Evolutionary conservation across 35 echinoderm and acorn worm species (phyloP).

Genomic region (Stichopus chloronotus): DNA sequence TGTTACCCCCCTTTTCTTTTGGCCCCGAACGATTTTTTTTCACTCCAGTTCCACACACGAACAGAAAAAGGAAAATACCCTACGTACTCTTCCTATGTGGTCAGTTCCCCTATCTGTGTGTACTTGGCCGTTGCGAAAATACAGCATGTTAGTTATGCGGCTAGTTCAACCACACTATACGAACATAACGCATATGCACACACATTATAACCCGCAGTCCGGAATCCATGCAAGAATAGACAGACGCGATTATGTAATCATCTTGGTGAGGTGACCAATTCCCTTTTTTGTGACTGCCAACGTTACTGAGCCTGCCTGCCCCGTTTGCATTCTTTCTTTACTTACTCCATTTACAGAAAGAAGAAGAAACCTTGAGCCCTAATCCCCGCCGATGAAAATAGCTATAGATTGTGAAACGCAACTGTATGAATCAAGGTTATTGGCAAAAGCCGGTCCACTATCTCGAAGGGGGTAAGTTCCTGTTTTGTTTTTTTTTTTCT

Average conservation of each 20-base stretch:
- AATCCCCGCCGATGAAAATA: slow-evolving; percentile 56
- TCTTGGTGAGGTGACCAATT: background rate
- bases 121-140: slow-evolving; percentile 37
- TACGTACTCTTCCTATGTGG: background rate
- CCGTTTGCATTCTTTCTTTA: slow-evolving; percentile 21
- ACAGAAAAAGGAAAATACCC: background rate
- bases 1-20: background rate
- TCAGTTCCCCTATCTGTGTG: slow-evolving; percentile 32
- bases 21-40: too few species aligned
- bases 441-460: slow-evolving; percentile 31
- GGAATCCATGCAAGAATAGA: background rate
- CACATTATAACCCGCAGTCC: background rate
- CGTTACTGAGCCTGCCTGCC: background rate
- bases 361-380: slow-evolving; percentile 44
- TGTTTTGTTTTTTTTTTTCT: too few species aligned
- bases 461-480: background rate
- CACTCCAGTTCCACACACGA: too few species aligned
- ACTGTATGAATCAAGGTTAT: slow-evolving; percentile 68
- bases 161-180: slow-evolving; percentile 49
- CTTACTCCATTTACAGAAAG: slow-evolving; percentile 1
- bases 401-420: slow-evolving; percentile 51
- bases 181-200: slow-evolving; percentile 17
- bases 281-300: background rate
- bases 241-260: slow-evolving; percentile 56
- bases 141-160: slow-evolving; percentile 50